phyloP scores from a whole-genome alignment of 2,797 vertebrate genomes.

The Eulemur mongoz region DNA sequence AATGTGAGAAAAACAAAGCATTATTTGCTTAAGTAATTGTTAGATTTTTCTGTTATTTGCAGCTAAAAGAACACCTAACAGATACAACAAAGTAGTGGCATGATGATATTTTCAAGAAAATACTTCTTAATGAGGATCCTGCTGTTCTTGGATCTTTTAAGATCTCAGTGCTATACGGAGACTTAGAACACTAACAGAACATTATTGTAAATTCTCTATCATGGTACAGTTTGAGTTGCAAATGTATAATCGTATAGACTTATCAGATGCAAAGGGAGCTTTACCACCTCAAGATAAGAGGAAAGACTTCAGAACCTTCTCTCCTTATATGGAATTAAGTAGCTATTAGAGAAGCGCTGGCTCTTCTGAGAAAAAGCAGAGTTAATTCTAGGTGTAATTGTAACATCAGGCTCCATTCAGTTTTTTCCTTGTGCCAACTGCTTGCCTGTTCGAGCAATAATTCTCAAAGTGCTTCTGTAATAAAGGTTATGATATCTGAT shows the following conservation, averaged over 20 bases:
- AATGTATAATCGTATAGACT: background rate
- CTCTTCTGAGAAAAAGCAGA: background rate
- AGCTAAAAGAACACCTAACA: background rate
- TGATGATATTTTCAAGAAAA: background rate
- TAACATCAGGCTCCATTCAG: background rate
- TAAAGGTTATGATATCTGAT: conserved; percentile 27
- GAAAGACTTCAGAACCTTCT: background rate
- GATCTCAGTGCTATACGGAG: background rate
- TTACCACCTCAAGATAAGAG: background rate
- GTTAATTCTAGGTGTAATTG: background rate
- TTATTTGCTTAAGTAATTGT: background rate
- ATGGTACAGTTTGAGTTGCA: background rate
- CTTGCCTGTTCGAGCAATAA: background rate
- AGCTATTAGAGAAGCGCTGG: background rate
- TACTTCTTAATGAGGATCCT: background rate
- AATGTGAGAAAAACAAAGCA: background rate
- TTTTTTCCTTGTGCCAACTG: background rate
- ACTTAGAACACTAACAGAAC: background rate
- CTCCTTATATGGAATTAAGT: background rate
- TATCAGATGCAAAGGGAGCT: background rate
- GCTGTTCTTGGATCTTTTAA: background rate
- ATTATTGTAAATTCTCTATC: background rate
- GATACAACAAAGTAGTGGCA: background rate
- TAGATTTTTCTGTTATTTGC: background rate
- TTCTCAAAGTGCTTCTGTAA: conserved; percentile 23